phyloP scores from a whole-genome alignment of 2,797 vertebrate species.

The Falco concolor region DNA sequence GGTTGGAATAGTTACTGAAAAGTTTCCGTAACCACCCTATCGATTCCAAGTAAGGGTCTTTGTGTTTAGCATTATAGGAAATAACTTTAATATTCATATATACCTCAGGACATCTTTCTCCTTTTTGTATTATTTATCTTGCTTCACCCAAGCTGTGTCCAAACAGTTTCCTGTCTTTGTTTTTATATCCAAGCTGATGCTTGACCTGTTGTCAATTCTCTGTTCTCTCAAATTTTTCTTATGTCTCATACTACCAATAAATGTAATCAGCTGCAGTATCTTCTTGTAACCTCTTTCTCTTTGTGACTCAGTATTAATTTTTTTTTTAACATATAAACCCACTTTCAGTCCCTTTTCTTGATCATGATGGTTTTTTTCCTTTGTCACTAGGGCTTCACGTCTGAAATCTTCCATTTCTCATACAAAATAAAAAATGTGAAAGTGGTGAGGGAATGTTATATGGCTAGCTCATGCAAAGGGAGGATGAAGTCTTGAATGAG shows the following conservation, averaged over 20 bases:
- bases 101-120: neutral
- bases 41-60: neutral
- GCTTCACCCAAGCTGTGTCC: neutral
- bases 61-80: neutral
- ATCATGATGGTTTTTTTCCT: neutral
- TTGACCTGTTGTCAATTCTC: neutral
- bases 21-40: neutral
- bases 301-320: neutral
- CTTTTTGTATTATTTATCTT: neutral
- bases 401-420: neutral
- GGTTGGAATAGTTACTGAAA: neutral
- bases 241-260: neutral
- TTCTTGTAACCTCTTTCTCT: neutral
- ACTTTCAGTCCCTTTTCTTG: neutral
- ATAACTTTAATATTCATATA: neutral
- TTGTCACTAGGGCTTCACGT: neutral
- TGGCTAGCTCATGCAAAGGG: neutral
- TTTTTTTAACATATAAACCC: neutral
- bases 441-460: neutral
- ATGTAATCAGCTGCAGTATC: neutral
- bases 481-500: neutral
- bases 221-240: neutral
- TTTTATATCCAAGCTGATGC: neutral
- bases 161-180: neutral
- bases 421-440: neutral